phyloP scores from a whole-genome alignment of 2,113 vertebrate species.

The Myrmecophaga tridactyla region DNA sequence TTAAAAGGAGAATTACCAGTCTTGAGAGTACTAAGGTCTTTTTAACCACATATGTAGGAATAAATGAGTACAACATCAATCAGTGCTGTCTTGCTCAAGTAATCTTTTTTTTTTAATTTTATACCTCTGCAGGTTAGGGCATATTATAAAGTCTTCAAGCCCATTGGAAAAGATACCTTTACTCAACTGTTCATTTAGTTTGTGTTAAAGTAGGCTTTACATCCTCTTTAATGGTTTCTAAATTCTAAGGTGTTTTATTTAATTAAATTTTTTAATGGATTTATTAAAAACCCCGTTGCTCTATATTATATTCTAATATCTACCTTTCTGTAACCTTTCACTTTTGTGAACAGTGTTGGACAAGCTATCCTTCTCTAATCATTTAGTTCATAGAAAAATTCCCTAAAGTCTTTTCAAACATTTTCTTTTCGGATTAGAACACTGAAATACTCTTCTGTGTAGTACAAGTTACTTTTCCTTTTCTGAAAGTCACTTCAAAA shows the following conservation, averaged over 20 bases:
- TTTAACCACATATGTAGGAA: not conserved
- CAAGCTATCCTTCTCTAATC: slow-evolving; percentile 13
- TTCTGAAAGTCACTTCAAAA: slow-evolving; percentile 59
- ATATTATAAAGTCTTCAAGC: not conserved
- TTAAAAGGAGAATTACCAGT: slow-evolving; percentile 25
- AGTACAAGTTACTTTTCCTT: slow-evolving; percentile 46
- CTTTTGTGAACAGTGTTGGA: slow-evolving; percentile 10
- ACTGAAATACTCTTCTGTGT: slow-evolving; percentile 7
- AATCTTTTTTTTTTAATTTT: not conserved
- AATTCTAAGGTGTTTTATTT: not conserved
- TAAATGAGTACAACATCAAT: not conserved
- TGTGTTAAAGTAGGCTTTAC: not conserved
- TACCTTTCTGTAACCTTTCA: not conserved
- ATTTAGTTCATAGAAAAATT: slow-evolving; percentile 44
- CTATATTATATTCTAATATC: slow-evolving; percentile 29
- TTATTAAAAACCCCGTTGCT: not conserved
- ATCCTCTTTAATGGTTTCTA: not conserved
- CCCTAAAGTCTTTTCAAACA: slow-evolving; percentile 18
- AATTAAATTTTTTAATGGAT: not conserved
- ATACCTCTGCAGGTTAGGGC: not conserved
- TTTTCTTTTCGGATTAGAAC: slow-evolving; percentile 24
- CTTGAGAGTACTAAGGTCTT: slow-evolving; percentile 12
- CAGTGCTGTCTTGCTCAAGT: not conserved
- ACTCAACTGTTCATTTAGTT: not conserved
- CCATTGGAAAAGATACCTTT: not conserved